Conservation (phyloP, 1,140 invertebrate species). For the Aricia agestis region DNA sequence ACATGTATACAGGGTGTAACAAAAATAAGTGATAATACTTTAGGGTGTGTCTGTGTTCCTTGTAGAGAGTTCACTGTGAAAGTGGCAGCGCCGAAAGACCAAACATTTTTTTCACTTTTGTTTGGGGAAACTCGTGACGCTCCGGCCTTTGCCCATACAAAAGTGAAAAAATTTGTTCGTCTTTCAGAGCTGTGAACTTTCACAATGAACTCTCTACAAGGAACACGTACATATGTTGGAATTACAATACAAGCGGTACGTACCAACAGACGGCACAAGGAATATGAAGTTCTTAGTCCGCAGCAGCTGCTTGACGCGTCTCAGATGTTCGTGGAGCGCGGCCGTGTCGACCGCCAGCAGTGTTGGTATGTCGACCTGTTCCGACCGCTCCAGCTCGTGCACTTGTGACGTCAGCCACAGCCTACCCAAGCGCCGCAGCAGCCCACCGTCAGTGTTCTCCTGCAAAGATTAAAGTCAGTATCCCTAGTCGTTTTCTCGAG, state of each 20-base stretch:
- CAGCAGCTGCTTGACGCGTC: constrained; percentile 86
- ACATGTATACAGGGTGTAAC: too few species aligned
- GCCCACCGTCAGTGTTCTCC: constrained; percentile 39
- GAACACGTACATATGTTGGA: background rate
- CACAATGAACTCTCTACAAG: too few species aligned
- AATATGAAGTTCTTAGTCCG: constrained; percentile 51
- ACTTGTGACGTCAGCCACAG: constrained; percentile 78
- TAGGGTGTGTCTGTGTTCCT: too few species aligned
- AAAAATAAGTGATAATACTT: too few species aligned
- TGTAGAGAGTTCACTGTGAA: too few species aligned
- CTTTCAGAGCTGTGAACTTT: too few species aligned
- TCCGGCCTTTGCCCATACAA: too few species aligned
- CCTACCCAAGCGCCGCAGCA: constrained; percentile 76
- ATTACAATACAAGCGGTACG: constrained; percentile 19
- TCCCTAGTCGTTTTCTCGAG: too few species aligned
- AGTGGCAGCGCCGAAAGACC: too few species aligned
- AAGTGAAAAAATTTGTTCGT: too few species aligned
- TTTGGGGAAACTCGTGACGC: too few species aligned
- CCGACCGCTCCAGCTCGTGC: constrained; percentile 76
- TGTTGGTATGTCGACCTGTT: constrained; percentile 57
- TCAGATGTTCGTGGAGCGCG: constrained; percentile 76
- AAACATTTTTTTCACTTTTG: too few species aligned
- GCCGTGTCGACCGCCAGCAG: constrained; percentile 67
- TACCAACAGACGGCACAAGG: constrained; percentile 54
- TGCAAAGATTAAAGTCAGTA: background rate